phyloP scores from a whole-genome alignment of 2,113 vertebrate species.

The Cairina moschata region DNA sequence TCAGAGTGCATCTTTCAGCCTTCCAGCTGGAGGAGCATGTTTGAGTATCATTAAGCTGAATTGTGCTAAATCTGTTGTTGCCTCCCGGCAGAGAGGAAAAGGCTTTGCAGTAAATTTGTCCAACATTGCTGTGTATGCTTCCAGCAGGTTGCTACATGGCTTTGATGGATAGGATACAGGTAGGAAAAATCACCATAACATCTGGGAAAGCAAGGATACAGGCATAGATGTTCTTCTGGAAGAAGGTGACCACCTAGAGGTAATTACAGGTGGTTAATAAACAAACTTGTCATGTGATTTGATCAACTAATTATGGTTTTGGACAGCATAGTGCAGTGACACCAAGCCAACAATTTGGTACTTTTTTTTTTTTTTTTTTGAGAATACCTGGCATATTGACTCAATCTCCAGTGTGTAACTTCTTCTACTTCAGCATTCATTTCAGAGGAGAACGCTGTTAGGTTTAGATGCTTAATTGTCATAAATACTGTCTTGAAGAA shows the following conservation, averaged over 20 bases:
- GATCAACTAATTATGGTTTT: conserved; percentile 26
- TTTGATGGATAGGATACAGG: conserved; percentile 45
- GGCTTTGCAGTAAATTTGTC: conserved; percentile 39
- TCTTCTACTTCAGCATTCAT: not conserved
- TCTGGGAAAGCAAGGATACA: conserved; percentile 3
- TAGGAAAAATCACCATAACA: conserved; percentile 49
- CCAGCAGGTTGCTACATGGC: conserved; percentile 51
- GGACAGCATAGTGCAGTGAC: not conserved
- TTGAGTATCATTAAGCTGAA: conserved; percentile 17
- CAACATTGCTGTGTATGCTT: not conserved
- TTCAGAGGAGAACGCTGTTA: not conserved
- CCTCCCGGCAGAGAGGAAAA: not conserved
- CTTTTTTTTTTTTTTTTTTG: not conserved
- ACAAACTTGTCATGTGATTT: conserved; percentile 31
- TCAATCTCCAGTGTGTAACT: not conserved
- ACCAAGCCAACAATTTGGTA: not conserved
- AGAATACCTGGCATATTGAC: not conserved
- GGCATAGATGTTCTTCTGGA: not conserved
- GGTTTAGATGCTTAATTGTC: not conserved
- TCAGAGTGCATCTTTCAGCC: conserved; percentile 2
- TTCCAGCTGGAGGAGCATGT: conserved; percentile 34
- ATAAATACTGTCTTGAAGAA: not conserved
- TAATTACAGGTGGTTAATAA: conserved; percentile 55
- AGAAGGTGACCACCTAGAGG: conserved; percentile 20
- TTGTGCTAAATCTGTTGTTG: not conserved